Percentiles rank a stretch among this genome's conserved stretches.
Conservation (phyloP, 2,888 invertebrate genomes). For the Tetrapedia diversipes region DNA sequence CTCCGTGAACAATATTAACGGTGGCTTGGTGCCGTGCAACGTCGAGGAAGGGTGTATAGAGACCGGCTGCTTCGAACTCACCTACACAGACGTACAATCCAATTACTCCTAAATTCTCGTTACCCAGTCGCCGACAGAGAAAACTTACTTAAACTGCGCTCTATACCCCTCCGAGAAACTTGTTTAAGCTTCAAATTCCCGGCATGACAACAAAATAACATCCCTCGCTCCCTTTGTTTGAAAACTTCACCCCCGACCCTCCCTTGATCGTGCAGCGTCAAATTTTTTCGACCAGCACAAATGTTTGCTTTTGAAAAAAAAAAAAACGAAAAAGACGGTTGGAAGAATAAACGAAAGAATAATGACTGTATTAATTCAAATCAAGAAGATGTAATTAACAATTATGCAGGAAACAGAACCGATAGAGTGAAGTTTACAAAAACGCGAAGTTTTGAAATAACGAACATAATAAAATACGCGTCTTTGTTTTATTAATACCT, state of each 20-base stretch:
- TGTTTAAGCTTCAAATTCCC: slow-evolving; percentile 50
- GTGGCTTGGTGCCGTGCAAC: slow-evolving; percentile 89
- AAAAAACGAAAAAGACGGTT: too few relatives aligned
- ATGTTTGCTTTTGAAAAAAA: too few relatives aligned
- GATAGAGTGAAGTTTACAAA: too few relatives aligned
- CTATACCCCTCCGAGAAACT: slow-evolving; percentile 40
- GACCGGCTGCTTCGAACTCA: slow-evolving; percentile 87
- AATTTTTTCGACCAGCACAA: too few relatives aligned
- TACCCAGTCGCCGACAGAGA: slow-evolving; percentile 33
- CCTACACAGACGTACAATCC: slow-evolving; percentile 81
- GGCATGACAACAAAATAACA: slow-evolving; percentile 39
- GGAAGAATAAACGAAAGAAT: too few relatives aligned
- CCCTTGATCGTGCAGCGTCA: too few relatives aligned
- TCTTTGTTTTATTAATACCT: too few relatives aligned
- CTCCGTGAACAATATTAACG: slow-evolving; percentile 92
- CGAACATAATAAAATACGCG: too few relatives aligned
- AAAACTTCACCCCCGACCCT: slow-evolving; percentile 23
- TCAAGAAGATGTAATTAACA: too few relatives aligned
- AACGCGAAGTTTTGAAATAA: too few relatives aligned
- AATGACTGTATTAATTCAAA: too few relatives aligned
- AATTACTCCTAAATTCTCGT: slow-evolving; percentile 59
- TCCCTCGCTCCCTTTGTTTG: neutral
- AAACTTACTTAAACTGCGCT: slow-evolving; percentile 54
- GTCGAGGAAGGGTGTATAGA: slow-evolving; percentile 93
- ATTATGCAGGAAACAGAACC: too few relatives aligned